Conservation (phyloP, 2,113 vertebrate genomes). For the Amblyopsis rosae region DNA sequence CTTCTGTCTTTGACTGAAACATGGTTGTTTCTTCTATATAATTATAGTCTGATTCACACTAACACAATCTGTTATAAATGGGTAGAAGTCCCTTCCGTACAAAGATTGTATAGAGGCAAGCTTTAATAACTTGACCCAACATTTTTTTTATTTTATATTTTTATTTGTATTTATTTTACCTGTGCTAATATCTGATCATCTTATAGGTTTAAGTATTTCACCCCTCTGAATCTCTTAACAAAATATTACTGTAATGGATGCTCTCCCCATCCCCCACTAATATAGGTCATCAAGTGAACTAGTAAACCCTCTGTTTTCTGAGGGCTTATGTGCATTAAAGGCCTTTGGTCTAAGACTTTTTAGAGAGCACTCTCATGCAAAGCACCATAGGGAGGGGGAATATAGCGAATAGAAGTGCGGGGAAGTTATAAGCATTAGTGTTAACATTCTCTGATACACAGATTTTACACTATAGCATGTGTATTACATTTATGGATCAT, state of each 20-base stretch:
- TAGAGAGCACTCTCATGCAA: slow-evolving; percentile 40
- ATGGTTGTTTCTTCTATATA: neutral
- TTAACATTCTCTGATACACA: too few relatives aligned
- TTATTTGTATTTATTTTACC: slow-evolving; percentile 45
- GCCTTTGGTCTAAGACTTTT: slow-evolving; percentile 41
- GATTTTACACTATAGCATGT: too few relatives aligned
- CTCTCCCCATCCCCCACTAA: slow-evolving; percentile 48
- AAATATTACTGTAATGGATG: slow-evolving; percentile 62
- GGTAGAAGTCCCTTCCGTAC: neutral
- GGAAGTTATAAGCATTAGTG: too few relatives aligned
- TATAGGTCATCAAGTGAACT: slow-evolving; percentile 72
- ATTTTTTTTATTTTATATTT: slow-evolving; percentile 65
- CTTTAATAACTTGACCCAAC: slow-evolving; percentile 68
- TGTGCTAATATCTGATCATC: slow-evolving; percentile 75
- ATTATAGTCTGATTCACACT: too few relatives aligned
- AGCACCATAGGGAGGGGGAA: slow-evolving; percentile 19
- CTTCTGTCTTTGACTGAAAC: neutral
- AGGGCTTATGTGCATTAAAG: slow-evolving; percentile 60
- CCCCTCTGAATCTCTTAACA: slow-evolving; percentile 66
- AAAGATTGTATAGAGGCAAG: slow-evolving; percentile 50
- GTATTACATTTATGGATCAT: too few relatives aligned
- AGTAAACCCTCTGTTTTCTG: slow-evolving; percentile 66
- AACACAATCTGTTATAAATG: neutral
- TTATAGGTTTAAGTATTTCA: slow-evolving; percentile 63
- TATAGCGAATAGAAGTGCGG: neutral